Evolutionary conservation across 2,888 invertebrate genomes (phyloP), one percentile per base, ranked within the genome.

Genomic region (Rhagophthalmus giganteus): DNA sequence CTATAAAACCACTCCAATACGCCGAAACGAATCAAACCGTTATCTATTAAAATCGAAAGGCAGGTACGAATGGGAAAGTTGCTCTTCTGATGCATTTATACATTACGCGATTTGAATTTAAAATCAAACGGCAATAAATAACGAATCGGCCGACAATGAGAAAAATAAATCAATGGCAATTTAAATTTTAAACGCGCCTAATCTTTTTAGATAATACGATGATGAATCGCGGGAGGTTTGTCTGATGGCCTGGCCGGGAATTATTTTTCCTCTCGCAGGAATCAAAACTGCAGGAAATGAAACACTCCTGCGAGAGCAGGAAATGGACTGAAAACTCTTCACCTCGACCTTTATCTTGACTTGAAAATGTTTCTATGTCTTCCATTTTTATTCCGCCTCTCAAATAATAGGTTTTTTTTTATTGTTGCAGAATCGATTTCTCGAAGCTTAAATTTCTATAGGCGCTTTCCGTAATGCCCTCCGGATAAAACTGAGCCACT

Each of bases 251-350:
- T 49, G 38, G 34, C 31, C 27, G 54, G 49, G 62, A 64, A 63
- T 65, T 63, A 64, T 65, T 65, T 63, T 62, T 58, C 57, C 54
- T 2, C 58, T 49, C 55, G 57, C 57, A 60, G 57, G 64, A 65
- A 65, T 62, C 64, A 64, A 65, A 66, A 20, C 64, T 57, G 58
- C 65, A 66, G 70, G 68, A 70, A 70, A 70, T 70, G 69, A 69
- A 70, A 69, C 62, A 64, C 61, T 67, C 58, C 61, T 61, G 63
- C 59, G 58, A 57, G 59, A 59, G 60, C 67, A 65, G 69, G 70
- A 70, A 69, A 67, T 66, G 66, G 67, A 64, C 65, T 62, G 65
- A 68, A 67, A 68, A 66, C 60, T 61, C 62, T 61, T 60, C 63
- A 61, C 62, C 60, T 61, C 63, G 58, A 62, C 62, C 65, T 67